These are phyloP conservation scores for Globia sparganii DNA, from an alignment of 2,888 invertebrate species.

Conservation along the genomic window DNA sequence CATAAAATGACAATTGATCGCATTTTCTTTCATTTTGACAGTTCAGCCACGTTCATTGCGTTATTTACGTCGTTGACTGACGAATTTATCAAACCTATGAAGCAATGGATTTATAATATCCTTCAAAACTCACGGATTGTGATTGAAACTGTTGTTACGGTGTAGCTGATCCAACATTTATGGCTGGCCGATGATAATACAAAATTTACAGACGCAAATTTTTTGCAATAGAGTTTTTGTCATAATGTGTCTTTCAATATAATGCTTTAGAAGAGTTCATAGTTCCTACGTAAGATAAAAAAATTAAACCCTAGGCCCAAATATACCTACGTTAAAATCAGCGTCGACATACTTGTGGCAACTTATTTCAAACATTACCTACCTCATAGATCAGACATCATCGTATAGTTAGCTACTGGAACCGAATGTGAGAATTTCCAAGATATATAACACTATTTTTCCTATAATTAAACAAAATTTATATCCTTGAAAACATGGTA, in stretches of 20 bases:
- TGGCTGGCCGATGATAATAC: neutral
- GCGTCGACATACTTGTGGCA: neutral
- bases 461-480: conserved; percentile 30
- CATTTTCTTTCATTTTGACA: neutral
- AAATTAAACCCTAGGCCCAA: neutral
- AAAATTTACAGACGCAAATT: neutral
- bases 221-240: neutral
- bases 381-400: neutral
- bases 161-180: neutral
- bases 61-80: neutral
- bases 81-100: neutral
- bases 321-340: neutral
- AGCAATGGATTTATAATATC: neutral
- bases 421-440: neutral
- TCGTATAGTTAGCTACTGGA: neutral
- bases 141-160: neutral
- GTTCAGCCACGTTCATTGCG: neutral
- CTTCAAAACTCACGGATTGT: neutral
- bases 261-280: neutral
- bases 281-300: neutral
- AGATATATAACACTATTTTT: conserved; percentile 2
- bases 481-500: conserved; percentile 2
- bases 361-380: too few relatives aligned
- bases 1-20: neutral
- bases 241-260: neutral